phyloP scores from a whole-genome alignment of 2,113 vertebrate species.

The Colius striatus region DNA sequence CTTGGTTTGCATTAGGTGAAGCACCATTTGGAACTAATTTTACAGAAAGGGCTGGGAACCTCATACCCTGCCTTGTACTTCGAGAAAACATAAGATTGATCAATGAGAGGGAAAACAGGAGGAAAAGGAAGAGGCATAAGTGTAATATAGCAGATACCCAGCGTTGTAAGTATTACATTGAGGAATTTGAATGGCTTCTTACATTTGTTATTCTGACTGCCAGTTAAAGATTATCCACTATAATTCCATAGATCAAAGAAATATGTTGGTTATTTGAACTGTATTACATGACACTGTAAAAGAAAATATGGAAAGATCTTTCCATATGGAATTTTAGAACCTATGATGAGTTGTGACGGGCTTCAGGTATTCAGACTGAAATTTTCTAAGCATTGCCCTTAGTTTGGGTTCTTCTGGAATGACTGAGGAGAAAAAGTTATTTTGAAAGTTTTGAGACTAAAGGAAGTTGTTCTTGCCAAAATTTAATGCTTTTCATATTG shows the following conservation, averaged over 20 bases:
- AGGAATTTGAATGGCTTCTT: not conserved
- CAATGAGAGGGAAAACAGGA: not conserved
- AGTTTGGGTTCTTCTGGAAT: not conserved
- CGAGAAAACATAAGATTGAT: not conserved
- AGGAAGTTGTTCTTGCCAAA: not conserved
- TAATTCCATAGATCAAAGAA: not conserved
- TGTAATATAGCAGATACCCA: not conserved
- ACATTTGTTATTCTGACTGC: not conserved
- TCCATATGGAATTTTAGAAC: not conserved
- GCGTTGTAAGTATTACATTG: not conserved
- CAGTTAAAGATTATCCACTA: not conserved
- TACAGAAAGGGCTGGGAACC: not conserved
- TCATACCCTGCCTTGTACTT: not conserved
- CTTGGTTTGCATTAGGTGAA: not conserved
- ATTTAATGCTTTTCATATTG: not conserved
- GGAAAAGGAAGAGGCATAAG: not conserved
- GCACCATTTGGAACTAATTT: slow-evolving; percentile 30
- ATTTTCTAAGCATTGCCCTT: not conserved
- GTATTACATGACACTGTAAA: not conserved
- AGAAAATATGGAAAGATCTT: not conserved
- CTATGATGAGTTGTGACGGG: not conserved
- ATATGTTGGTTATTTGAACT: not conserved
- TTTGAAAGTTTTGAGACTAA: not conserved
- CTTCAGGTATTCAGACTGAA: not conserved
- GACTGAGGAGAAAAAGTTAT: not conserved